These are phyloP conservation scores for Drosophila bifasciata DNA, from an alignment of 1,140 invertebrate genomes.

Conservation along the genomic window DNA sequence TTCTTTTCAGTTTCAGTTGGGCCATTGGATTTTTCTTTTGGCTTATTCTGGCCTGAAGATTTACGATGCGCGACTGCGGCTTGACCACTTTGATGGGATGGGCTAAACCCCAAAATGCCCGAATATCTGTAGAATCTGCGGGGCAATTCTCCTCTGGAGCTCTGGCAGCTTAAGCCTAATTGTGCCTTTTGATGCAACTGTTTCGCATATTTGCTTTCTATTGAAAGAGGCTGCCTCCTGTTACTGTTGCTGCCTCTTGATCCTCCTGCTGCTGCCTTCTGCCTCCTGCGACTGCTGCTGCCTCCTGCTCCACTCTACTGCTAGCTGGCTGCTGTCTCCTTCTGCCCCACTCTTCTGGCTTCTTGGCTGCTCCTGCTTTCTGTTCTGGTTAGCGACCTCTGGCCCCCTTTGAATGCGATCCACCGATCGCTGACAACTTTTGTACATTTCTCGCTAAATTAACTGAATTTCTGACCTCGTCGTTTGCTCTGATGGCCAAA, in stretches of 20 bases:
- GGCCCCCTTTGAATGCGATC: slow-evolving; percentile 27
- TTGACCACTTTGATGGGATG: slow-evolving; percentile 77
- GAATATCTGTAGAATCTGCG: not conserved
- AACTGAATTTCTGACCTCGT: slow-evolving; percentile 81
- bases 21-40: slow-evolving; percentile 72
- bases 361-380: not conserved
- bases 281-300: not conserved
- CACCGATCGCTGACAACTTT: slow-evolving; percentile 71
- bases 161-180: slow-evolving; percentile 69
- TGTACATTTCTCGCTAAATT: slow-evolving; percentile 81
- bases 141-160: not conserved
- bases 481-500: slow-evolving; percentile 11
- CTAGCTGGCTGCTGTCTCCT: not conserved
- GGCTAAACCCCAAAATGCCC: not conserved
- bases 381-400: slow-evolving; percentile 50
- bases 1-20: slow-evolving; percentile 65
- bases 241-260: not conserved
- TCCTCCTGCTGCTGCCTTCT: not conserved
- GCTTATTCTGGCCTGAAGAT: slow-evolving; percentile 47
- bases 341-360: not conserved
- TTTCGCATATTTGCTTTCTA: slow-evolving; percentile 77
- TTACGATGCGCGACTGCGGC: slow-evolving; percentile 71
- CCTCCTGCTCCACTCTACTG: not conserved
- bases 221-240: slow-evolving; percentile 25
- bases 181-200: slow-evolving; percentile 80